These are phyloP conservation scores for Pantelozetes paolii DNA, from an alignment of 2,888 invertebrate species.

Conservation along the genomic window DNA sequence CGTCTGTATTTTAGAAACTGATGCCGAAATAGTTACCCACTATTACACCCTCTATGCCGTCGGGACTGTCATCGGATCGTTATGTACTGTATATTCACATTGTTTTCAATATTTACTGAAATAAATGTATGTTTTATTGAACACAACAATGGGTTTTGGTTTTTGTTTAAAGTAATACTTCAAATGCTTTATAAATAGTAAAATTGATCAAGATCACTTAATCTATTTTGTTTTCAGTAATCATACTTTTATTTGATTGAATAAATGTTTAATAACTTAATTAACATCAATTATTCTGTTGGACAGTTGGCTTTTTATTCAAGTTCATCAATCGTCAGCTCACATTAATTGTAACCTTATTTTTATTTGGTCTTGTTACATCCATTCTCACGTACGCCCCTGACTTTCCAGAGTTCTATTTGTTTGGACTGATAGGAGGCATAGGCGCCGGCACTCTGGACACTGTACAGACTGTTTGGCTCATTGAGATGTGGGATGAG, in stretches of 20 bases:
- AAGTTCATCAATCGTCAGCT: slow-evolving; percentile 27
- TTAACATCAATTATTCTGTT: too few relatives aligned
- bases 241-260: too few relatives aligned
- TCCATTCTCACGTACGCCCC: neutral
- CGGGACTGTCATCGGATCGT: slow-evolving; percentile 21
- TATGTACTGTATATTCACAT: neutral
- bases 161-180: too few relatives aligned
- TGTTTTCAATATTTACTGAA: too few relatives aligned
- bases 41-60: slow-evolving; percentile 20
- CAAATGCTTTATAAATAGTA: too few relatives aligned
- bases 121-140: too few relatives aligned
- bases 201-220: too few relatives aligned
- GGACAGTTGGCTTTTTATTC: slow-evolving; percentile 21
- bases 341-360: neutral
- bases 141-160: too few relatives aligned
- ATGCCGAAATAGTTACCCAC: neutral
- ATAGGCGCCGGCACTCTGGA: slow-evolving; percentile 13
- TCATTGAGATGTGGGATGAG: slow-evolving; percentile 26
- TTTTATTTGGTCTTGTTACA: neutral
- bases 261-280: too few relatives aligned
- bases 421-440: slow-evolving; percentile 11
- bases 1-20: neutral
- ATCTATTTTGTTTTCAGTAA: too few relatives aligned
- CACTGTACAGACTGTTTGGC: slow-evolving; percentile 21
- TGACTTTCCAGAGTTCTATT: slow-evolving; percentile 1